Evolutionary conservation across 2,888 invertebrate genomes (phyloP).

Genomic region (Morpho helenor): DNA sequence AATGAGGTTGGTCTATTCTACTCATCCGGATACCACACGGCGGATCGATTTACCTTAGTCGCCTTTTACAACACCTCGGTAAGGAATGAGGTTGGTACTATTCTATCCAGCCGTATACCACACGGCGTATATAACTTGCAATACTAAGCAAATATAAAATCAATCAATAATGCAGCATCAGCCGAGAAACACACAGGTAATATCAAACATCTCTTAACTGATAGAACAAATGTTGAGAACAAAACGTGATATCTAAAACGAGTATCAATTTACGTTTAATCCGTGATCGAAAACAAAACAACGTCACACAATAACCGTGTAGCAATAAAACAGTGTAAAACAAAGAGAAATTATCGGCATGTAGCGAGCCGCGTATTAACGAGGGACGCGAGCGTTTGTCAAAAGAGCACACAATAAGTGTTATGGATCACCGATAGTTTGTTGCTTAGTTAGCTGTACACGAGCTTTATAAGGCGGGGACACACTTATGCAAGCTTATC

Average conservation of each 20-base stretch:
- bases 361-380: constrained; percentile 47
- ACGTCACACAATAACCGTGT: constrained; percentile 19
- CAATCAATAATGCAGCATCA: too few relatives aligned
- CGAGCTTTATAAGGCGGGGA: constrained; percentile 29
- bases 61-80: too few relatives aligned
- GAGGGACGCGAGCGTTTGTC: constrained; percentile 62
- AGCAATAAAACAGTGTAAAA: constrained; percentile 42
- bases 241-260: constrained; percentile 12
- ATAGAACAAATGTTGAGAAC: constrained; percentile 7
- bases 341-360: constrained; percentile 47
- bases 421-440: constrained; percentile 73
- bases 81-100: too few relatives aligned
- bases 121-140: too few relatives aligned
- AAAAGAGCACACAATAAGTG: constrained; percentile 69
- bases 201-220: not conserved
- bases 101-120: too few relatives aligned
- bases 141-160: too few relatives aligned
- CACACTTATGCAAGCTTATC: constrained; percentile 28
- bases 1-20: too few relatives aligned
- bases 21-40: too few relatives aligned
- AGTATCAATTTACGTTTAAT: constrained; percentile 27
- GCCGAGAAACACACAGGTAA: too few relatives aligned
- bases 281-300: constrained; percentile 26
- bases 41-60: too few relatives aligned
- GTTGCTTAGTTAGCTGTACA: constrained; percentile 61